Evolutionary conservation across 2,797 vertebrate species (phyloP).

Genomic region (Clangula hyemalis): DNA sequence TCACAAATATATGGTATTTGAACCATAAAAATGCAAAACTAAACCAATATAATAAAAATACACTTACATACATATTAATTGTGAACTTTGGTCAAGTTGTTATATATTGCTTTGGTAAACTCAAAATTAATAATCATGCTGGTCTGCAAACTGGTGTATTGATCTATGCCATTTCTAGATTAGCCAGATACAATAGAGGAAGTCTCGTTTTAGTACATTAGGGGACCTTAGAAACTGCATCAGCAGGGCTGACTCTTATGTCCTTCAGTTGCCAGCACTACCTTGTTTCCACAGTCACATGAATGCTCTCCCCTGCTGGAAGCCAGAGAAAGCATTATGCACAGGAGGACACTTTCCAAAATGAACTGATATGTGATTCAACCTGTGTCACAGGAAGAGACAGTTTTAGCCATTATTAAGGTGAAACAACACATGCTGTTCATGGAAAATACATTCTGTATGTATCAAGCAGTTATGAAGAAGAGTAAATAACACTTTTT

Average conservation of each 20-base stretch:
- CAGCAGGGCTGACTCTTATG: not conserved
- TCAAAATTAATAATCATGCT: conserved; percentile 35
- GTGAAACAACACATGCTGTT: not conserved
- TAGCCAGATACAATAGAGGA: not conserved
- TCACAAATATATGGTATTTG: conserved; percentile 53
- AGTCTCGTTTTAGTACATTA: conserved; percentile 24
- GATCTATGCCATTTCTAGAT: conserved; percentile 8
- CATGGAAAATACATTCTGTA: not conserved
- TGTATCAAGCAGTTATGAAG: not conserved
- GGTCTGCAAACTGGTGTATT: not conserved
- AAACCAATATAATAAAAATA: conserved; percentile 50
- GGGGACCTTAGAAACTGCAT: not conserved
- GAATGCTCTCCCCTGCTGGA: not conserved
- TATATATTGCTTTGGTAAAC: conserved; percentile 38
- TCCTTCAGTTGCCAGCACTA: not conserved
- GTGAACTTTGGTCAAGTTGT: conserved; percentile 9
- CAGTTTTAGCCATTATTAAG: not conserved
- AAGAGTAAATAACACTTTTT: not conserved
- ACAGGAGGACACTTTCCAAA: not conserved
- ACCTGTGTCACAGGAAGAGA: not conserved
- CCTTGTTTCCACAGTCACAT: not conserved
- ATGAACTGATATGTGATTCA: not conserved
- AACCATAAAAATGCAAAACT: conserved; percentile 58
- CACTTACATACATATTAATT: conserved; percentile 51
- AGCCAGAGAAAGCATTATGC: not conserved